phyloP scores from a whole-genome alignment of 2,113 vertebrate species.

The Hypanus sabinus region DNA sequence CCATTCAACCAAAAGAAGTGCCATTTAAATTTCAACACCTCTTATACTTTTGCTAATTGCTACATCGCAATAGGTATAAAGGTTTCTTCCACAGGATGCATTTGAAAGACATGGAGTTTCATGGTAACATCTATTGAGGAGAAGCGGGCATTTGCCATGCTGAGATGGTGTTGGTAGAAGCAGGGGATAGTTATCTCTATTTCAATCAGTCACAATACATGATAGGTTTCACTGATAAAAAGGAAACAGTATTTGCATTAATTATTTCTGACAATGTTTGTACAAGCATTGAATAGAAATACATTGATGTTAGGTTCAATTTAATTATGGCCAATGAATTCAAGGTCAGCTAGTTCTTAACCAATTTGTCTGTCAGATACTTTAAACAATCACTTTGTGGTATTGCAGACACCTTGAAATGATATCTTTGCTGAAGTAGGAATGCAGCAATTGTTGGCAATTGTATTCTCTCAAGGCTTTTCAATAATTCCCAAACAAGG shows the following conservation, averaged over 20 bases:
- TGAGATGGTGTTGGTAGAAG: neutral
- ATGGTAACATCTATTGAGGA: neutral
- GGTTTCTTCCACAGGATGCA: neutral
- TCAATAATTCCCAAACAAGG: neutral
- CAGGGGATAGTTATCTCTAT: neutral
- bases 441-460: neutral
- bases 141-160: neutral
- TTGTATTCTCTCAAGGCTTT: neutral
- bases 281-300: neutral
- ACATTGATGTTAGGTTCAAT: neutral
- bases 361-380: slow-evolving; percentile 8
- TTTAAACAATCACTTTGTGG: neutral
- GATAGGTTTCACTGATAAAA: slow-evolving; percentile 5
- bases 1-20: neutral
- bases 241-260: neutral
- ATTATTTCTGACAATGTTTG: neutral
- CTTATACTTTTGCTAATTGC: neutral
- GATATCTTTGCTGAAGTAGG: neutral
- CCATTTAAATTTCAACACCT: neutral
- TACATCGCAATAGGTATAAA: neutral
- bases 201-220: neutral
- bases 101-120: neutral
- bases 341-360: neutral
- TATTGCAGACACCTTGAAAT: neutral
- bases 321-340: neutral